Base-by-base conservation (phyloP, 2,797 vertebrate species). In the Eidolon dupreanum region DNA sequence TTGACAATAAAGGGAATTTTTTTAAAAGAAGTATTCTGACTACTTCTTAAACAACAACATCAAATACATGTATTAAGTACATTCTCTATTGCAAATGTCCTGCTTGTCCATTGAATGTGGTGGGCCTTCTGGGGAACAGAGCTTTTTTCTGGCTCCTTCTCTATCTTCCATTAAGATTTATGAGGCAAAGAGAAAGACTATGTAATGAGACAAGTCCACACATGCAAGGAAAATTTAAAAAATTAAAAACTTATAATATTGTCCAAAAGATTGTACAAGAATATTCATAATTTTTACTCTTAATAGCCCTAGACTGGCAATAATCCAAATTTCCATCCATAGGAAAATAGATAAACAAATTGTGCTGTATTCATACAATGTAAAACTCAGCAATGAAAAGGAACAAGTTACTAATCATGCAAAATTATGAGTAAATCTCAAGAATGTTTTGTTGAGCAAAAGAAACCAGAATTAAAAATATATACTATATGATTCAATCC, bases 381-480 rank as follows among this genome's bases (percentile, higher is more conserved):
- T 43, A 83, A 81, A 70, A 77, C 61, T 88, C 73, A 71, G 16
- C 65, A 26, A n/a, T 53, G 66, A 33, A 88, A 81, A 82, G 28
- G n/a, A 84, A 70, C 15, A 93, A 70, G 71, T 41, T 79, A 53
- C n/a, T 51, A 75, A 66, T 85, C 2, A 24, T 10, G 8, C 12
- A 91, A 28, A 31, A 41, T 78, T 51, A 13, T 49, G n/a, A 59
- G 24, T 83, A 41, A 86, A 66, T 94, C 63, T 74, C 41, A 61
- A 77, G 22, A 61, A 75, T 74, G 57, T 68, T 36, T 73, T 79
- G 46, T 66, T 65, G 65, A 73, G 46, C 63, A 43, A 74, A 94
- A 92, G 63, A 65, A 94, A 10, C 88, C 70, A 88, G 38, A 92
- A 94, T 88, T 20, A 66, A 59, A 65, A 88, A 22, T 81, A 49